Evolutionary conservation across 2,113 vertebrate species (phyloP), one percentile per base, ranked within the genome.

Genomic region (Dunckerocampus dactyliophorus): DNA sequence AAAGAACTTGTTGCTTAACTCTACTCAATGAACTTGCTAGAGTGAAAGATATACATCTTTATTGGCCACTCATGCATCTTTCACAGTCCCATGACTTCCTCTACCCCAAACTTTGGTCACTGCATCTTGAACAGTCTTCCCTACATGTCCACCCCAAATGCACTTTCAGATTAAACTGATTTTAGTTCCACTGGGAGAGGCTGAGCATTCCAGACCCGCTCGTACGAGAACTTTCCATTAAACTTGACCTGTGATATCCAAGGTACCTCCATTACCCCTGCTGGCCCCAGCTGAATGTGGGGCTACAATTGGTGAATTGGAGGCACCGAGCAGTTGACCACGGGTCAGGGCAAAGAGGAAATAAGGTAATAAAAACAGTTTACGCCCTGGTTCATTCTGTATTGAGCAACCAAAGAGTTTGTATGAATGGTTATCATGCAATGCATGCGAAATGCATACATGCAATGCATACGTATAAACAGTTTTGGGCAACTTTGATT

Each of bases 181-280:
- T 76, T 61, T 14, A 67, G 64, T 16, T 54, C 73, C 63, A 22
- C 45, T 0, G 67, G 72, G 64, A 48, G 21, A 54, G 43, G 59
- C 20, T 1, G 0, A 48, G 63, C 65, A 1, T 31, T 8, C 14
- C 3, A 46, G 49, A 9, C n/a, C 76, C 80, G 62, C 75, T 67
- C 4, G 24, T 16, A 62, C 59, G 66, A 77, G 65, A 72, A 59
- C 62, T 64, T 79, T 80, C 72, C 69, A 79, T 75, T 71, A 64
- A 69, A 76, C 50, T 28, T 79, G 62, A 80, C 74, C 82, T 81
- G 56, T 65, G 68, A 73, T 69, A 74, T 64, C 22, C 59, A 3
- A 68, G 78, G 72, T 70, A 69, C 62, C 59, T 60, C 74, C 63
- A 24, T 72, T 75, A 59, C 72, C 67, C 61, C 71, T 2, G 52